Evolutionary conservation across 2,113 vertebrate species (phyloP).

Genomic region (Sturnus vulgaris): DNA sequence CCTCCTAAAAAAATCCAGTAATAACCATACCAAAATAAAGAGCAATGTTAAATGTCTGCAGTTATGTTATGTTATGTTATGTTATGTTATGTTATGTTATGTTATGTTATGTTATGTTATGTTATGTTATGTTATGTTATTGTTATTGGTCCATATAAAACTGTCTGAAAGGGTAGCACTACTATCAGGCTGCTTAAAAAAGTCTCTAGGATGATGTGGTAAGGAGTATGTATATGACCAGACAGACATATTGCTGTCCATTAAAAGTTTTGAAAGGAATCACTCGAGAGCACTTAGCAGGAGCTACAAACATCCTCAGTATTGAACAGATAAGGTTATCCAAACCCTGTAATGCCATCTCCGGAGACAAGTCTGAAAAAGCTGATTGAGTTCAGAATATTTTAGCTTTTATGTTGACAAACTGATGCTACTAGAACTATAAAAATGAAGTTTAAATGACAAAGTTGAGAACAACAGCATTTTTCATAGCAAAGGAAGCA

Average conservation of each 20-base stretch:
- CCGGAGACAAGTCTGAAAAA: neutral
- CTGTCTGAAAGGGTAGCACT: neutral
- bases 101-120: fast-evolving
- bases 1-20: neutral
- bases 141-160: neutral
- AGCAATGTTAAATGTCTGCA: neutral
- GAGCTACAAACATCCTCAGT: neutral
- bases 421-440: neutral
- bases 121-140: neutral
- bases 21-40: neutral
- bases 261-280: conserved; percentile 11
- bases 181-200: neutral
- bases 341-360: neutral
- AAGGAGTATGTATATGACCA: neutral
- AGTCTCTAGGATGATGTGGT: neutral
- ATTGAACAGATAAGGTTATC: neutral
- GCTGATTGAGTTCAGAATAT: conserved; percentile 29
- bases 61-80: neutral
- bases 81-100: neutral
- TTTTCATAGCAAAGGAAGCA: neutral
- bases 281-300: neutral
- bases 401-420: conserved; percentile 44
- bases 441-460: conserved; percentile 21
- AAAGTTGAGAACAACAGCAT: neutral
- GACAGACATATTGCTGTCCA: neutral